Percentiles rank a stretch among this genome's conserved stretches.
phyloP scores from a whole-genome alignment of 1,140 invertebrate genomes.

The Drosophila paulistorum region DNA sequence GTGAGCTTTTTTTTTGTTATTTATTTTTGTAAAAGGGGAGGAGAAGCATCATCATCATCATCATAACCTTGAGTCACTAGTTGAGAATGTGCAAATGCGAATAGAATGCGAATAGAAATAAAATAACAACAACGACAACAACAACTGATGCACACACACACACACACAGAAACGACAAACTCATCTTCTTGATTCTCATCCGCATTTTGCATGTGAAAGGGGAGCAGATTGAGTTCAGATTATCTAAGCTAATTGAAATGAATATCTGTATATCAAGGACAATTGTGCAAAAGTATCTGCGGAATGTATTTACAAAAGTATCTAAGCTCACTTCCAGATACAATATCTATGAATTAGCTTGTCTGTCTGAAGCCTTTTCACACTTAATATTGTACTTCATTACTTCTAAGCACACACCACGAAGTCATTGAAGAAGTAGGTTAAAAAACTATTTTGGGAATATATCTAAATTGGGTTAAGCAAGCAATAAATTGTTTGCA shows the following conservation, averaged over 20 bases:
- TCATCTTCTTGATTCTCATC: slow-evolving; percentile 38
- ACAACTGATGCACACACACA: slow-evolving; percentile 4
- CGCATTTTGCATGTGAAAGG: slow-evolving; percentile 24
- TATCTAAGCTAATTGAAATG: slow-evolving; percentile 70
- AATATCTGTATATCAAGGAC: slow-evolving; percentile 65
- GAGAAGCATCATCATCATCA: slow-evolving; percentile 41
- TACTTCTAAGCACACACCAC: background rate
- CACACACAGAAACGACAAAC: background rate
- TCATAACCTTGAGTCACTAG: slow-evolving; percentile 79
- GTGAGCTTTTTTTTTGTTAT: slow-evolving; percentile 44
- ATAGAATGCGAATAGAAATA: slow-evolving; percentile 64
- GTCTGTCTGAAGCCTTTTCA: background rate
- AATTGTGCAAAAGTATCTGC: slow-evolving; percentile 22
- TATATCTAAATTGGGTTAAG: background rate
- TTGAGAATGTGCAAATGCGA: slow-evolving; percentile 74
- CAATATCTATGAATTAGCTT: too few relatives aligned
- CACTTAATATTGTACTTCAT: background rate
- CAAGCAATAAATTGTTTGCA: background rate
- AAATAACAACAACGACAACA: slow-evolving; percentile 24
- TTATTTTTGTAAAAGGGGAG: slow-evolving; percentile 19
- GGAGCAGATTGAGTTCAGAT: slow-evolving; percentile 28
- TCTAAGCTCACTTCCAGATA: background rate
- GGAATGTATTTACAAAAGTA: slow-evolving; percentile 2
- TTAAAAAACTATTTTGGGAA: slow-evolving; percentile 1
- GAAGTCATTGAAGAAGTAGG: background rate